Percentiles rank a stretch among this genome's conserved stretches.
Evolutionary conservation across 2,888 invertebrate species (phyloP).

Genomic region (Heteromurus nitidus): DNA sequence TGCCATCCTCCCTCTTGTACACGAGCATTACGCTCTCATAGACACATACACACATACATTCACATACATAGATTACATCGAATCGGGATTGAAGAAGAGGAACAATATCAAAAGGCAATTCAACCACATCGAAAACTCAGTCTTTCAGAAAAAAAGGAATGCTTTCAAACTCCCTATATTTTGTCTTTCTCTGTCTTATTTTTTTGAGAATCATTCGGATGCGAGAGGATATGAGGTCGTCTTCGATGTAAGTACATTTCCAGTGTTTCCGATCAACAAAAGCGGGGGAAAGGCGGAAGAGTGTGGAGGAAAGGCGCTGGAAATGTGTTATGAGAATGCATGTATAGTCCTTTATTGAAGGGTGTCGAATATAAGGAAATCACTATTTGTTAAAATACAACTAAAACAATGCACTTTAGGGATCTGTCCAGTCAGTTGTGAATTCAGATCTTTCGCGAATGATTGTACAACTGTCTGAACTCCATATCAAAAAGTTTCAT

Average conservation of each 20-base stretch:
- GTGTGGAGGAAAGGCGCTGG: not conserved
- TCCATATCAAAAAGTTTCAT: too few relatives aligned
- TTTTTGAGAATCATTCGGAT: not conserved
- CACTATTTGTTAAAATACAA: conserved; percentile 41
- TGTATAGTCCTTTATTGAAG: conserved; percentile 23
- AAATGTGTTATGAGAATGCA: too few relatives aligned
- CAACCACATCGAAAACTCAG: conserved; percentile 35
- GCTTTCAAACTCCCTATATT: conserved; percentile 28
- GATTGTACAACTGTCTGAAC: too few relatives aligned
- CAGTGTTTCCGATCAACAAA: conserved; percentile 27
- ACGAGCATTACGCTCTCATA: not conserved
- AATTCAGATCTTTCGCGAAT: conserved; percentile 33
- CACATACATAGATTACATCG: not conserved
- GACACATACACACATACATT: too few relatives aligned
- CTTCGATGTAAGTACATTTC: conserved; percentile 21
- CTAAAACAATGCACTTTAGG: conserved; percentile 54
- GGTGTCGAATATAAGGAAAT: conserved; percentile 27
- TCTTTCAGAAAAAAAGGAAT: conserved; percentile 40
- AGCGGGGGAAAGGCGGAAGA: not conserved
- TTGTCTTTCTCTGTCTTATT: not conserved
- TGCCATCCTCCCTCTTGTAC: too few relatives aligned
- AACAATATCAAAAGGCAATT: conserved; percentile 10
- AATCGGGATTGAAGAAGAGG: conserved; percentile 12
- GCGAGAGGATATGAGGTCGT: not conserved
- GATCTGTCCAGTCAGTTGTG: conserved; percentile 53